A percentile compares a stretch with the other conserved stretches of the same genome.
These are phyloP conservation scores for Muscina levida DNA, from an alignment of 2,888 invertebrate species.

Conservation along the genomic window DNA sequence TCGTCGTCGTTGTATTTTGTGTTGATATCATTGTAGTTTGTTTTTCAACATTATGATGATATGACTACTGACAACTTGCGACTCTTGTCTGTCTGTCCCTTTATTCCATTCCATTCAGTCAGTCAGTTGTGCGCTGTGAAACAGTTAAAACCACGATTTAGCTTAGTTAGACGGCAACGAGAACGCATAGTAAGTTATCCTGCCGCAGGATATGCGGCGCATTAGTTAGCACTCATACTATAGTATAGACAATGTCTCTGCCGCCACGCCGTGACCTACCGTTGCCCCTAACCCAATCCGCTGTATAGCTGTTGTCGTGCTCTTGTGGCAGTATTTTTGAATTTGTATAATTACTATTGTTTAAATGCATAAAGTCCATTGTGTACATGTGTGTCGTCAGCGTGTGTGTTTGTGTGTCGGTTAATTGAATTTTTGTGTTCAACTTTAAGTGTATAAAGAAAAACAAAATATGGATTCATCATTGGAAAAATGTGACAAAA, in stretches of 20 bases:
- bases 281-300: too few relatives aligned
- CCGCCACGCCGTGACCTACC: too few relatives aligned
- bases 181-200: conserved; percentile 10
- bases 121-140: conserved; percentile 58
- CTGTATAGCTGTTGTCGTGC: not conserved
- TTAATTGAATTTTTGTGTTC: conserved; percentile 45
- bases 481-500: not conserved
- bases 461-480: not conserved
- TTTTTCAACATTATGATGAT: too few relatives aligned
- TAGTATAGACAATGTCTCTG: too few relatives aligned
- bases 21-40: conserved; percentile 5
- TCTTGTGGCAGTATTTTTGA: conserved; percentile 1
- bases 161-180: conserved; percentile 16
- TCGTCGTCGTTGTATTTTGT: conserved; percentile 24
- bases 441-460: not conserved
- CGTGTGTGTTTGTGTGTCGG: conserved; percentile 2
- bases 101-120: conserved; percentile 53
- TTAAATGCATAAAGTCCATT: conserved; percentile 20
- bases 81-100: conserved; percentile 46
- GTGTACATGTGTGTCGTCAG: not conserved
- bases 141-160: conserved; percentile 56
- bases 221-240: too few relatives aligned
- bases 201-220: conserved; percentile 56
- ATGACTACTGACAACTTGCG: conserved; percentile 17
- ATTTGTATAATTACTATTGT: conserved; percentile 38